These are phyloP conservation scores for Physeter macrocephalus DNA, from an alignment of 2,113 vertebrate species.

Conservation along the genomic window DNA sequence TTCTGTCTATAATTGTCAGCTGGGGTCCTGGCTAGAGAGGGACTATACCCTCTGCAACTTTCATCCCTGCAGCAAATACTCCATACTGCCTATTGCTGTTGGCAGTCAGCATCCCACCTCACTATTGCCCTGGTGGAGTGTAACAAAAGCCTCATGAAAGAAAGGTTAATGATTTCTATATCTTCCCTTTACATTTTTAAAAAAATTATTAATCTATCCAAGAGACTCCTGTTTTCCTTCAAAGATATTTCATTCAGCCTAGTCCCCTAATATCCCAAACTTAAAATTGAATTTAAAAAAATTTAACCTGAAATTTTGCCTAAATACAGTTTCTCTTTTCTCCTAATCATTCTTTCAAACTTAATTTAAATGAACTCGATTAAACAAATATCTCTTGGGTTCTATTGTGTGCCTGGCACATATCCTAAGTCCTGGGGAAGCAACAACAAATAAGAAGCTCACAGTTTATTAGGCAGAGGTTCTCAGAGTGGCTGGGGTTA, in stretches of 20 bases:
- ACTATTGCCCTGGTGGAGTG: background rate
- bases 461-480: background rate
- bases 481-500: background rate
- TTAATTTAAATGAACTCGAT: background rate
- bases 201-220: background rate
- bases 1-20: background rate
- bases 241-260: background rate
- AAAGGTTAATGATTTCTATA: background rate
- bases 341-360: background rate
- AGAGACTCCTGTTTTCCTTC: background rate
- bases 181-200: background rate
- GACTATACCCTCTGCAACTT: background rate
- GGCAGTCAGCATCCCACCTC: background rate
- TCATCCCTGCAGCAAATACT: background rate
- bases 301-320: background rate
- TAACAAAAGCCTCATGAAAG: background rate
- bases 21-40: background rate
- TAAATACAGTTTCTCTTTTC: background rate
- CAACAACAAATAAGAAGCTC: background rate
- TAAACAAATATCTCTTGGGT: background rate
- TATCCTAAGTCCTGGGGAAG: background rate
- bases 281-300: conserved; percentile 14
- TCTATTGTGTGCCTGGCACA: background rate
- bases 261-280: background rate
- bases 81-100: background rate